A percentile compares a stretch with the other conserved stretches of the same genome.
Evolutionary conservation across 2,797 vertebrate genomes (phyloP).

Genomic region (Ibycter americanus): DNA sequence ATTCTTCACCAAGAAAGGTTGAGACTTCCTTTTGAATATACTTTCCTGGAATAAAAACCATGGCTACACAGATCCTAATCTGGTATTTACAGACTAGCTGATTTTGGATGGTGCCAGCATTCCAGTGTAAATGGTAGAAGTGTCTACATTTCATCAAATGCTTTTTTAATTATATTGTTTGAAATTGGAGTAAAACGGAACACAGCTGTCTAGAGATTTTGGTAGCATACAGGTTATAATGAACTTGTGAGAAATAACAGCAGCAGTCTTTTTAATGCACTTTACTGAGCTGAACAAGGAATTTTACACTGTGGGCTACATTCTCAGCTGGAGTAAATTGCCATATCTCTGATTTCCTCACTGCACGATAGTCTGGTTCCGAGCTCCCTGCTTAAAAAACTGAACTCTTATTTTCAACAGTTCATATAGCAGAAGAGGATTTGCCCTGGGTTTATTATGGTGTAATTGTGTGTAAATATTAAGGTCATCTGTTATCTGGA

Average conservation of each 20-base stretch:
- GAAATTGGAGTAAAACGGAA: slow-evolving; percentile 73
- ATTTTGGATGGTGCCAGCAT: slow-evolving; percentile 66
- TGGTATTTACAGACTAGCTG: slow-evolving; percentile 75
- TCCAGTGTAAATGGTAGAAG: slow-evolving; percentile 68
- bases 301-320: slow-evolving; percentile 58
- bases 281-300: slow-evolving; percentile 13
- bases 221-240: slow-evolving; percentile 42
- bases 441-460: slow-evolving; percentile 30
- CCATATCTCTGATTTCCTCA: slow-evolving; percentile 24
- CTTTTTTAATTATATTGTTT: slow-evolving; percentile 74
- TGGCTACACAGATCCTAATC: slow-evolving; percentile 67
- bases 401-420: not conserved
- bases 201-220: slow-evolving; percentile 70
- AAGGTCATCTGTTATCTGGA: slow-evolving; percentile 62
- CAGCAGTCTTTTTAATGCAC: slow-evolving; percentile 39
- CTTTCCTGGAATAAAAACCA: slow-evolving; percentile 59
- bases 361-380: not conserved
- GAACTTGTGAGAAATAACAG: slow-evolving; percentile 64
- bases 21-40: slow-evolving; percentile 52
- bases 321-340: slow-evolving; percentile 51
- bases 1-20: slow-evolving; percentile 51
- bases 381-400: not conserved
- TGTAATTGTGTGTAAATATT: slow-evolving; percentile 59
- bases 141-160: slow-evolving; percentile 74
- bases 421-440: slow-evolving; percentile 32